Percentiles rank a stretch among this genome's conserved stretches.
Conservation (phyloP, 2,113 vertebrate genomes). For the Cynopterus brachyotis region DNA sequence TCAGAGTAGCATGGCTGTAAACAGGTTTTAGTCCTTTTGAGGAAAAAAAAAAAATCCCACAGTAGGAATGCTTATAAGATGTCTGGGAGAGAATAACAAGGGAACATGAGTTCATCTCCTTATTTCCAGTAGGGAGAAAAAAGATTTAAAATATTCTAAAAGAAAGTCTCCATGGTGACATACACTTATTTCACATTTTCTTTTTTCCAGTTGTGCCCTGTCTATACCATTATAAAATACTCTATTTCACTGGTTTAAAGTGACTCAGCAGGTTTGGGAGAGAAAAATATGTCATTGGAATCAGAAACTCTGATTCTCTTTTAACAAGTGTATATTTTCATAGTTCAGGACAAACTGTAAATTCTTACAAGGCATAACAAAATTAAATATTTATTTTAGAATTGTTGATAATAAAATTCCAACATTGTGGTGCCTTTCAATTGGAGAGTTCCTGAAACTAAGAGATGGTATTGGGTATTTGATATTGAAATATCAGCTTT, state of each 20-base stretch:
- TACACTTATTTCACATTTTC: background rate
- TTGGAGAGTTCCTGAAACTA: background rate
- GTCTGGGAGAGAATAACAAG: background rate
- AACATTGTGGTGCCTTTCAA: background rate
- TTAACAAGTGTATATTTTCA: background rate
- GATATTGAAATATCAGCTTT: background rate
- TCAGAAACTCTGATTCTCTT: conserved; percentile 16
- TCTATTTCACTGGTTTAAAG: background rate
- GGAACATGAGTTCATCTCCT: background rate
- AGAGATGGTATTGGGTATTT: background rate
- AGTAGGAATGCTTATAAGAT: background rate
- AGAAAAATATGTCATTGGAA: background rate
- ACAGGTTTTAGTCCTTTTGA: background rate
- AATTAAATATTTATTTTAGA: background rate
- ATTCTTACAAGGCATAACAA: conserved; percentile 8
- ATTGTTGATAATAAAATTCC: background rate
- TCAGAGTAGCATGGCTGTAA: no score
- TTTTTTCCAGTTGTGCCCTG: background rate
- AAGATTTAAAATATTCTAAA: background rate
- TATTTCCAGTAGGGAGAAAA: background rate
- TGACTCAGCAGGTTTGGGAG: background rate
- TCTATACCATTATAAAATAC: background rate
- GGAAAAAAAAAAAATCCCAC: background rate
- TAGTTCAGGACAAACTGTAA: background rate
- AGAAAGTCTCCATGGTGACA: background rate